Conservation (phyloP, 2,888 invertebrate genomes). For the Cristatella mucedo region DNA sequence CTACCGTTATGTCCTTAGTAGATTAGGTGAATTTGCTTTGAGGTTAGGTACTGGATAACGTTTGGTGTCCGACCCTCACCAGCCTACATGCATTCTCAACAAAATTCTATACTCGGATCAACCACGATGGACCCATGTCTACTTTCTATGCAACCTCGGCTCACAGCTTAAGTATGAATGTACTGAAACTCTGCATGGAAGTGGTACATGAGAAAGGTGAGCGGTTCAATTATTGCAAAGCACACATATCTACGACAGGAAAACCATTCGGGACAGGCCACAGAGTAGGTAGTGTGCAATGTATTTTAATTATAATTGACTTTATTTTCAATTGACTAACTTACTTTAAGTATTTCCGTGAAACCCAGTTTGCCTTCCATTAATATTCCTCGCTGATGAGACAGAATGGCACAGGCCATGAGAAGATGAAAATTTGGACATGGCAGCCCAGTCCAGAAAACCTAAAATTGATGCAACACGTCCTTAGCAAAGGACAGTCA, state of each 20-base stretch:
- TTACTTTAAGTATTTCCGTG: slow-evolving; percentile 58
- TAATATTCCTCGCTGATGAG: slow-evolving; percentile 67
- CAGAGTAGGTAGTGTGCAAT: not conserved
- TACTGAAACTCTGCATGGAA: not conserved
- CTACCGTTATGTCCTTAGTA: too few relatives aligned
- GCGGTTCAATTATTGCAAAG: too few relatives aligned
- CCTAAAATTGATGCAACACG: slow-evolving; percentile 23
- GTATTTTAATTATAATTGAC: not conserved
- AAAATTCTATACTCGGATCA: too few relatives aligned
- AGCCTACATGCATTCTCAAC: too few relatives aligned
- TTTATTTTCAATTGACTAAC: not conserved
- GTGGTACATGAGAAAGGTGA: not conserved
- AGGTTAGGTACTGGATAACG: too few relatives aligned
- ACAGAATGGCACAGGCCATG: slow-evolving; percentile 80
- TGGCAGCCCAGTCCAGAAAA: slow-evolving; percentile 78
- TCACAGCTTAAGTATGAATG: too few relatives aligned
- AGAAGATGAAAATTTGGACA: slow-evolving; percentile 86
- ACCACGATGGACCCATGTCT: too few relatives aligned
- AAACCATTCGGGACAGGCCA: too few relatives aligned
- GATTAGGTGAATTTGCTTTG: too few relatives aligned
- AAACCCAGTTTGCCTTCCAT: slow-evolving; percentile 82
- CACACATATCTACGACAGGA: not conserved
- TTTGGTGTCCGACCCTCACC: too few relatives aligned
- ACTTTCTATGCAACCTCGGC: too few relatives aligned
- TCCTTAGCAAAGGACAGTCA: slow-evolving; percentile 7